phyloP scores from a whole-genome alignment of 2,888 invertebrate species.

The Cepaea hortensis region DNA sequence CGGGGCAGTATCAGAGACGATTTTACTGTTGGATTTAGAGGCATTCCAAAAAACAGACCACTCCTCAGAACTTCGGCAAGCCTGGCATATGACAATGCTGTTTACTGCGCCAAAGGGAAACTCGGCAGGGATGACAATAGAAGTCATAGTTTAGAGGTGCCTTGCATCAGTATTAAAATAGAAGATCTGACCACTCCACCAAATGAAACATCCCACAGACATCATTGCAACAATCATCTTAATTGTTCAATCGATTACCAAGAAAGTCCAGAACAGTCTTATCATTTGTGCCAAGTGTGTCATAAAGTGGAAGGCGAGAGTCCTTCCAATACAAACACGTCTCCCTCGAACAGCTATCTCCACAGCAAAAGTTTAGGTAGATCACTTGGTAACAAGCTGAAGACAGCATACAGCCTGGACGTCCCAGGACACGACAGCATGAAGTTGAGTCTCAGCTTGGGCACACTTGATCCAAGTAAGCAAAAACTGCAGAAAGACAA shows the following conservation, averaged over 20 bases:
- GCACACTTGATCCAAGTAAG: slow-evolving; percentile 3
- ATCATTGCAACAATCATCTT: no score
- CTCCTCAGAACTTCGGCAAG: slow-evolving; percentile 5
- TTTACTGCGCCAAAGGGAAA: not conserved
- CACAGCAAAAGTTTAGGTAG: slow-evolving; percentile 1
- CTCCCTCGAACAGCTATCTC: not conserved
- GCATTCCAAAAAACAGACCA: not conserved
- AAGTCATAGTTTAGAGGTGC: slow-evolving; percentile 34
- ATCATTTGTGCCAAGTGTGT: not conserved
- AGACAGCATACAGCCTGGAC: slow-evolving; percentile 31
- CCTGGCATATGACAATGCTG: not conserved
- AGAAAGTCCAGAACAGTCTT: no score
- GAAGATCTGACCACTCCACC: slow-evolving; percentile 8
- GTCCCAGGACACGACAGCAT: slow-evolving; percentile 7
- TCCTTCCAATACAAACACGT: not conserved
- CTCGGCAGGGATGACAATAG: not conserved
- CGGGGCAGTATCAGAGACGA: not conserved
- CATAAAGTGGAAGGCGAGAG: not conserved
- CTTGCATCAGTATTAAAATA: slow-evolving; percentile 26
- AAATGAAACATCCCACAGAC: not conserved
- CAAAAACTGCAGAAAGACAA: not conserved
- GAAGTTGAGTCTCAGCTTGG: slow-evolving; percentile 19
- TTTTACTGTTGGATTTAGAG: slow-evolving; percentile 6
- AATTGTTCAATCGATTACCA: not conserved
- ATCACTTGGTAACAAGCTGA: slow-evolving; percentile 2